These are phyloP conservation scores for Papilio dardanus DNA, from an alignment of 1,140 invertebrate genomes.

Conservation along the genomic window DNA sequence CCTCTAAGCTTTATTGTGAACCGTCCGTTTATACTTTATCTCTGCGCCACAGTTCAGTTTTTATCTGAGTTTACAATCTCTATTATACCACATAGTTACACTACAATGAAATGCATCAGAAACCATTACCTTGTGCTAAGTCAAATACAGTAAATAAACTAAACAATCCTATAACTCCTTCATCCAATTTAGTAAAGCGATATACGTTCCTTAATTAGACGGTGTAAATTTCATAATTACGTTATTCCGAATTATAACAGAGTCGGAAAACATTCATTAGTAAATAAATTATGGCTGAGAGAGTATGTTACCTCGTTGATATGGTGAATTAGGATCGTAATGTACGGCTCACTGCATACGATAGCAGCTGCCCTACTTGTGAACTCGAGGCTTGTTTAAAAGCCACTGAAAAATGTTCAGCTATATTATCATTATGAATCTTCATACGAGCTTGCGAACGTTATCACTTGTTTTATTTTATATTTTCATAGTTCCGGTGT, in stretches of 20 bases:
- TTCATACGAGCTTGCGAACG: constrained; percentile 1
- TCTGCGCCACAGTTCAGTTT: not conserved
- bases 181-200: not conserved
- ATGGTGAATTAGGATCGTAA: constrained; percentile 13
- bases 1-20: not conserved
- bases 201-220: not conserved
- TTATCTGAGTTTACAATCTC: not conserved
- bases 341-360: constrained; percentile 17
- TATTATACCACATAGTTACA: not conserved
- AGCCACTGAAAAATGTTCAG: not conserved
- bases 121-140: not conserved
- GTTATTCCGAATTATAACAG: not conserved
- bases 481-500: not conserved
- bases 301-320: constrained; percentile 10
- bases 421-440: constrained; percentile 19
- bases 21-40: not conserved
- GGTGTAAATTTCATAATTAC: not conserved
- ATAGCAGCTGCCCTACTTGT: constrained; percentile 24
- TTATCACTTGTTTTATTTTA: constrained; percentile 12
- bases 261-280: constrained; percentile 2
- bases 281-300: constrained; percentile 12
- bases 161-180: not conserved
- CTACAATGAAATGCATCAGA: not conserved
- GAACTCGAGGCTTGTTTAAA: constrained; percentile 8
- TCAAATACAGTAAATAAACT: too few relatives aligned